A percentile compares a stretch with the other conserved stretches of the same genome.
Conservation (phyloP, 1,140 invertebrate genomes). For the Heliconius himera region DNA sequence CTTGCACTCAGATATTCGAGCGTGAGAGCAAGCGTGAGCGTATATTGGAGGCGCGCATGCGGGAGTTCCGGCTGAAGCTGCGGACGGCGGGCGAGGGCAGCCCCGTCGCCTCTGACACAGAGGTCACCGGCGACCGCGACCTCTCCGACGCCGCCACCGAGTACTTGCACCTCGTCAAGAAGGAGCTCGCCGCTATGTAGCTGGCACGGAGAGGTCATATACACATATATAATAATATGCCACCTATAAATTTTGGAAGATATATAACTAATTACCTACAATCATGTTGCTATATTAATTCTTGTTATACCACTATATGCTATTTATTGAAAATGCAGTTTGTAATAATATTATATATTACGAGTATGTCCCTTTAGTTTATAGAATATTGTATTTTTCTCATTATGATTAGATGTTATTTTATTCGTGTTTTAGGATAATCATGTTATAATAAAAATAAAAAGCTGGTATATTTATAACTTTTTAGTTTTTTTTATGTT, state of each 20-base stretch:
- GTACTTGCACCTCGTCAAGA: conserved; percentile 56
- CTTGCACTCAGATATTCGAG: conserved; percentile 87
- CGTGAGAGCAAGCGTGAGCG: conserved; percentile 94
- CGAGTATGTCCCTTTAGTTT: neutral
- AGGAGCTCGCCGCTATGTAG: conserved; percentile 57
- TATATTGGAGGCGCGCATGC: conserved; percentile 93
- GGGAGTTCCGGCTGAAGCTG: conserved; percentile 88
- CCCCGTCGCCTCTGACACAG: conserved; percentile 43
- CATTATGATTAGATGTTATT: neutral
- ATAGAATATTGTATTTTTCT: neutral
- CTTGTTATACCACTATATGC: neutral
- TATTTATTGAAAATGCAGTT: neutral
- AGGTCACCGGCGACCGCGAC: conserved; percentile 60
- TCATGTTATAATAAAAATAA: neutral
- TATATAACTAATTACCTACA: neutral
- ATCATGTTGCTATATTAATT: conserved; percentile 9
- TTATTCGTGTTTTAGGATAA: neutral
- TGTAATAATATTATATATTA: neutral
- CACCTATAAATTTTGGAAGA: neutral
- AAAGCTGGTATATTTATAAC: neutral
- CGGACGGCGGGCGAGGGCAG: conserved; percentile 59
- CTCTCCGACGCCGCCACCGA: conserved; percentile 64
- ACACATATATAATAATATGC: neutral
- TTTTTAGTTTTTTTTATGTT: neutral
- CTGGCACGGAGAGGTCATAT: neutral